Evolutionary conservation across 2,113 vertebrate genomes (phyloP).

Genomic region (Muscicapa adusta): DNA sequence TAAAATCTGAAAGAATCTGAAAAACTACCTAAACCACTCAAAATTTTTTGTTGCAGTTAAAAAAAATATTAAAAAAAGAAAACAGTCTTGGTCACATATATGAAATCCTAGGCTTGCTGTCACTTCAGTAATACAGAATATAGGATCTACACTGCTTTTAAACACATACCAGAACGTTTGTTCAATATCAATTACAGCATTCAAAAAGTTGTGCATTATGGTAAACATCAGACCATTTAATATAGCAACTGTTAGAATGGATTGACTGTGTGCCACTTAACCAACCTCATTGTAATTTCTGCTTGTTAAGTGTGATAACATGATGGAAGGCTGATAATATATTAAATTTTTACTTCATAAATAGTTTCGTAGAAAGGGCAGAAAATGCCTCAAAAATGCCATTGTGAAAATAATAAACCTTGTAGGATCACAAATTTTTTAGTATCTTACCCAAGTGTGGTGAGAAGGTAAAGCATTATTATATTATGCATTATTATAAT

Average conservation of each 20-base stretch:
- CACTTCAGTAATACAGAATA: background rate
- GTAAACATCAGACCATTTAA: background rate
- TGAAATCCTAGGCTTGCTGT: background rate
- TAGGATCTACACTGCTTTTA: background rate
- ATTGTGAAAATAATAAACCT: background rate
- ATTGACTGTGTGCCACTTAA: background rate
- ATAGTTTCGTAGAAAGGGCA: background rate
- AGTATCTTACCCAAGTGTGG: background rate
- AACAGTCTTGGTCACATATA: background rate
- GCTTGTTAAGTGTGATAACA: background rate
- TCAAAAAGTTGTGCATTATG: background rate
- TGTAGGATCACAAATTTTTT: background rate
- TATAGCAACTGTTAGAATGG: background rate
- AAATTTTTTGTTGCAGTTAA: background rate
- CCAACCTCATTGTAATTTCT: background rate
- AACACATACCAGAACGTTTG: background rate
- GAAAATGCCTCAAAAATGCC: background rate
- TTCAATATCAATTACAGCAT: background rate
- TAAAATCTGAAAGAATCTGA: background rate
- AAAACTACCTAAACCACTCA: background rate
- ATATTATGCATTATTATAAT: background rate
- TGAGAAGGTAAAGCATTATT: background rate
- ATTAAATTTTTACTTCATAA: background rate
- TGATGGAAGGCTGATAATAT: background rate
- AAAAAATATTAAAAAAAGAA: background rate